Evolutionary conservation across 2,797 vertebrate species (phyloP).

Genomic region (Moxostoma hubbsi): DNA sequence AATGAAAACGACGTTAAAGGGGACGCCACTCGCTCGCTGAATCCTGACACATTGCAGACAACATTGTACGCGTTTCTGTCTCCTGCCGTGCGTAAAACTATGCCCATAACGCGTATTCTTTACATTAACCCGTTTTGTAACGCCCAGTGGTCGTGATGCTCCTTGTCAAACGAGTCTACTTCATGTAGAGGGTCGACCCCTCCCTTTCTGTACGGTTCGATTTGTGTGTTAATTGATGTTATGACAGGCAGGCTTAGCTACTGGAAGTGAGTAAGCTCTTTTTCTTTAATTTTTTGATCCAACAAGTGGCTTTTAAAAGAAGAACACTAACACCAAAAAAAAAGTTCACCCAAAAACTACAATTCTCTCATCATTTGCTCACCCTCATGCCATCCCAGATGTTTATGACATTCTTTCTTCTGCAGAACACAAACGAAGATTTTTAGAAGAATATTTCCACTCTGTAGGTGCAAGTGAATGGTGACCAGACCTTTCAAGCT

Average conservation of each 20-base stretch:
- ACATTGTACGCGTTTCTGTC: not conserved
- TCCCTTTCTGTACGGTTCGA: not conserved
- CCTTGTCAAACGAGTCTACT: not conserved
- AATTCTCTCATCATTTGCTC: too few species aligned
- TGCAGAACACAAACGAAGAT: too few species aligned
- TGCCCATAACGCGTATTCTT: not conserved
- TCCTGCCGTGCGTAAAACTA: not conserved
- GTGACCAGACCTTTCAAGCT: too few species aligned
- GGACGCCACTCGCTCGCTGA: slow-evolving; percentile 3
- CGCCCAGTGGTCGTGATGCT: not conserved
- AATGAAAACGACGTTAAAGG: slow-evolving; percentile 56
- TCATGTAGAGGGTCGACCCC: not conserved
- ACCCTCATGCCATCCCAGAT: too few species aligned
- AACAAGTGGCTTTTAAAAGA: slow-evolving; percentile 2
- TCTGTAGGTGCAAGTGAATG: too few species aligned
- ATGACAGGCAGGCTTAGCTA: slow-evolving; percentile 1
- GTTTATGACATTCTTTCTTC: too few species aligned
- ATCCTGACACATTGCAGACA: not conserved
- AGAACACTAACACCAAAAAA: too few species aligned
- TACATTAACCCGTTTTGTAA: not conserved
- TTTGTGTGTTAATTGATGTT: slow-evolving; percentile 33
- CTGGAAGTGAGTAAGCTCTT: not conserved
- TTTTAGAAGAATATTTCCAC: too few species aligned
- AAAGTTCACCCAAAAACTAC: too few species aligned
- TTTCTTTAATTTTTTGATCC: not conserved